Conservation (phyloP, 2,888 invertebrate species). For the Tenthredo notha region DNA sequence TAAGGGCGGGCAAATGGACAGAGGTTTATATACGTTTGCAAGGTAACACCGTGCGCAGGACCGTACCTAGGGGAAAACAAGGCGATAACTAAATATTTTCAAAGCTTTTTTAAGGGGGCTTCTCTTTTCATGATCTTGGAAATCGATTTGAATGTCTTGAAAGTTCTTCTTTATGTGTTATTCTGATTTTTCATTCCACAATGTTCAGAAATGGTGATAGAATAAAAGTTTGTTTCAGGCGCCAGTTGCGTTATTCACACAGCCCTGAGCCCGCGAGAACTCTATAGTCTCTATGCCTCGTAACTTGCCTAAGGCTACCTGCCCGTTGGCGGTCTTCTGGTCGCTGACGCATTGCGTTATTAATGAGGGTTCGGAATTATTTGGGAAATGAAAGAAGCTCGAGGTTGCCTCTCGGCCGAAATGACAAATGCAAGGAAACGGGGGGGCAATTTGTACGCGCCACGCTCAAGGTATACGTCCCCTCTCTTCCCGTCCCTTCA, state of each 20-base stretch:
- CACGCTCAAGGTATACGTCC: conserved; percentile 60
- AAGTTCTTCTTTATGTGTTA: neutral
- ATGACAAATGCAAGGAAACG: conserved; percentile 75
- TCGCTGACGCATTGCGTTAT: conserved; percentile 72
- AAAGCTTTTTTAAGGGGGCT: neutral
- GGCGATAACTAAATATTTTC: conserved; percentile 51
- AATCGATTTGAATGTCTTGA: neutral
- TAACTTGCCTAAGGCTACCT: conserved; percentile 58
- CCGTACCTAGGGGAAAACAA: neutral
- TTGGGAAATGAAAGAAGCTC: conserved; percentile 73
- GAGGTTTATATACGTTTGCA: neutral
- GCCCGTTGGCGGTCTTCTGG: conserved; percentile 65
- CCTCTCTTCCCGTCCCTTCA: conserved; percentile 34
- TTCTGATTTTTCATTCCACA: neutral
- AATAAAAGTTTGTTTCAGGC: neutral
- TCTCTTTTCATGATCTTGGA: neutral
- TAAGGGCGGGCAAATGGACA: conserved; percentile 30
- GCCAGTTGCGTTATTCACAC: neutral
- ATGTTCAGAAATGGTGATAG: neutral
- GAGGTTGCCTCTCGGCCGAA: conserved; percentile 67
- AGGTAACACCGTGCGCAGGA: neutral
- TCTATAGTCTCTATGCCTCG: neutral
- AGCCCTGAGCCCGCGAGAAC: conserved; percentile 26
- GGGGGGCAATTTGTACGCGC: conserved; percentile 73
- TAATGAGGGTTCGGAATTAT: conserved; percentile 75